Conservation (phyloP, 1,140 invertebrate species). For the Bathynomus jamesi region DNA sequence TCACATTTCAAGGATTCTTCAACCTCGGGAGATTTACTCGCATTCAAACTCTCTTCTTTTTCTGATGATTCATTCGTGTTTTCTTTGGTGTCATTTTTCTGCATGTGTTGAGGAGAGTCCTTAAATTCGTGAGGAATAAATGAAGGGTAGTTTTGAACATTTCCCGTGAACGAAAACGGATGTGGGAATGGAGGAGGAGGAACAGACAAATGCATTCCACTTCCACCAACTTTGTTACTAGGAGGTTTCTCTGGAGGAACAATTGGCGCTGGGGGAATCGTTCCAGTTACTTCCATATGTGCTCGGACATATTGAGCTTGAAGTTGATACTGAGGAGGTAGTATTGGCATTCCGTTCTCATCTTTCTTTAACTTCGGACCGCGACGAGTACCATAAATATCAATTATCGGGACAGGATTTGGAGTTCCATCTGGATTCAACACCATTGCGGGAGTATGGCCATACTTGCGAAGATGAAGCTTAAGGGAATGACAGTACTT, state of each 20-base stretch:
- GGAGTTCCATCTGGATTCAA: conserved; percentile 78
- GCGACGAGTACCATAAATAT: conserved; percentile 77
- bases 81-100: conserved; percentile 14
- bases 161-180: conserved; percentile 12
- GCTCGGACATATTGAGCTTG: conserved; percentile 43
- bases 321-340: conserved; percentile 44
- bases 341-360: conserved; percentile 35
- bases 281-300: conserved; percentile 40
- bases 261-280: conserved; percentile 44
- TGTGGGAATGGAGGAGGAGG: conserved; percentile 27
- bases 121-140: conserved; percentile 20
- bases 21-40: conserved; percentile 6
- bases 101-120: conserved; percentile 18
- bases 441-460: conserved; percentile 75
- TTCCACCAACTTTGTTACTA: background rate
- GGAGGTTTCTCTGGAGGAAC: conserved; percentile 34
- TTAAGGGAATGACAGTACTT: conserved; percentile 98
- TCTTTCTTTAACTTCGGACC: conserved; percentile 61
- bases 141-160: conserved; percentile 18
- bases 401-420: conserved; percentile 76
- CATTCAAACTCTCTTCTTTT: conserved; percentile 9
- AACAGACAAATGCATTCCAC: conserved; percentile 18
- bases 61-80: conserved; percentile 16
- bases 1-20: conserved; percentile 41
- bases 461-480: conserved; percentile 85